phyloP scores from a whole-genome alignment of 1,140 invertebrate genomes.

The Linepithema humile region DNA sequence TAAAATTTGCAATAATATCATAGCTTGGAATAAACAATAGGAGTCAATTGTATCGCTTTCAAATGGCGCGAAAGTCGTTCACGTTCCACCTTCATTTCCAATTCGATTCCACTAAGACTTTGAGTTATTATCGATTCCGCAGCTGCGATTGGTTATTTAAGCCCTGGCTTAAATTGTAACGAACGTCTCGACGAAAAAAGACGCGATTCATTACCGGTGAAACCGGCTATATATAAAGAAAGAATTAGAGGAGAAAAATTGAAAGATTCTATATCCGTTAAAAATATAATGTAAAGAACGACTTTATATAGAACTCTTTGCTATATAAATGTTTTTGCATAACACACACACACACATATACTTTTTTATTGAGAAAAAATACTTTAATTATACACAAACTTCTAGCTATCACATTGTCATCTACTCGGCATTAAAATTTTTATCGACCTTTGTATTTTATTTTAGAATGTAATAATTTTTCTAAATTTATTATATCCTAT shows the following conservation, averaged over 20 bases:
- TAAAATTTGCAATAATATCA: slow-evolving; percentile 27
- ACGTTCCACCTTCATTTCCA: slow-evolving; percentile 35
- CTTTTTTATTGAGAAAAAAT: background rate
- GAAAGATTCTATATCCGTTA: background rate
- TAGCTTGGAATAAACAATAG: background rate
- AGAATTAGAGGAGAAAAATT: slow-evolving; percentile 29
- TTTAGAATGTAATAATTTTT: background rate
- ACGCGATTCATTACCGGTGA: slow-evolving; percentile 17
- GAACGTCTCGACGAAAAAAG: slow-evolving; percentile 21
- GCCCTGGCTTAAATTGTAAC: slow-evolving; percentile 13
- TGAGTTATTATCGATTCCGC: slow-evolving; percentile 43
- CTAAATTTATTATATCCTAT: background rate
- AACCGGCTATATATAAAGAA: background rate
- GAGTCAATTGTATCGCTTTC: background rate
- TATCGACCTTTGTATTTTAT: background rate
- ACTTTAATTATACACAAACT: background rate
- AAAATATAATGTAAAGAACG: background rate
- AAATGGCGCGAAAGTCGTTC: slow-evolving; percentile 10
- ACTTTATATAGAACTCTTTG: background rate
- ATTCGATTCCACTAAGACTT: slow-evolving; percentile 39
- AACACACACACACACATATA: too few species aligned
- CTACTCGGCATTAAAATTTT: background rate
- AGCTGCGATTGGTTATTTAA: slow-evolving; percentile 38
- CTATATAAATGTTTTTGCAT: background rate
- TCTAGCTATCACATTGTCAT: background rate